phyloP scores from a whole-genome alignment of 2,797 vertebrate genomes.

The Psittacula derbiana region DNA sequence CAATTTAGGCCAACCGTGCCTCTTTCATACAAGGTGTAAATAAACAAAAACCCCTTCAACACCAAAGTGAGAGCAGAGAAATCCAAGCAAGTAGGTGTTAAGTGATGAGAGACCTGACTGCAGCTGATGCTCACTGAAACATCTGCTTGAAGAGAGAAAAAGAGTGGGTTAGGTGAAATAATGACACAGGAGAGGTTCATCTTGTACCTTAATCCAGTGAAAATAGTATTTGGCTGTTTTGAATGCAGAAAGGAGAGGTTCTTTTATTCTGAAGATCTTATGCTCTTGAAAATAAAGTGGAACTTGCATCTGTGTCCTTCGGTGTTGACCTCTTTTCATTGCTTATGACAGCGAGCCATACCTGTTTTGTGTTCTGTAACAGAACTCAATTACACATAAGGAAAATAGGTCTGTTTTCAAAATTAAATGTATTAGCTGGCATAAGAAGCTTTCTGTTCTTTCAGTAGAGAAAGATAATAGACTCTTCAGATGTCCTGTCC shows the following conservation, averaged over 20 bases:
- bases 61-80: not conserved
- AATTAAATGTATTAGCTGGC: constrained; percentile 37
- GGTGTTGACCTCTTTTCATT: not conserved
- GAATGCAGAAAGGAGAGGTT: not conserved
- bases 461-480: constrained; percentile 3
- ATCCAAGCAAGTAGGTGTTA: not conserved
- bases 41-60: not conserved
- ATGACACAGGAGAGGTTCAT: not conserved
- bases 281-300: not conserved
- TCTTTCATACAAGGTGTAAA: not conserved
- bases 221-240: not conserved
- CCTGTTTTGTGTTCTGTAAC: constrained; percentile 31
- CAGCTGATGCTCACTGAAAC: not conserved
- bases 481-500: not conserved
- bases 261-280: not conserved
- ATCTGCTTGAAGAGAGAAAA: not conserved
- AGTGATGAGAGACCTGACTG: not conserved
- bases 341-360: not conserved
- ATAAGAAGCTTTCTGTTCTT: constrained; percentile 36
- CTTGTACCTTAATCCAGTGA: not conserved
- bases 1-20: not conserved
- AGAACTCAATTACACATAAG: constrained; percentile 50
- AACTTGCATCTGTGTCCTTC: not conserved
- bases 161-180: not conserved
- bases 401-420: constrained; percentile 42